Percentiles rank a stretch among this genome's conserved stretches.
Conservation (phyloP, 2,797 vertebrate species). For the Valencia hispanica region DNA sequence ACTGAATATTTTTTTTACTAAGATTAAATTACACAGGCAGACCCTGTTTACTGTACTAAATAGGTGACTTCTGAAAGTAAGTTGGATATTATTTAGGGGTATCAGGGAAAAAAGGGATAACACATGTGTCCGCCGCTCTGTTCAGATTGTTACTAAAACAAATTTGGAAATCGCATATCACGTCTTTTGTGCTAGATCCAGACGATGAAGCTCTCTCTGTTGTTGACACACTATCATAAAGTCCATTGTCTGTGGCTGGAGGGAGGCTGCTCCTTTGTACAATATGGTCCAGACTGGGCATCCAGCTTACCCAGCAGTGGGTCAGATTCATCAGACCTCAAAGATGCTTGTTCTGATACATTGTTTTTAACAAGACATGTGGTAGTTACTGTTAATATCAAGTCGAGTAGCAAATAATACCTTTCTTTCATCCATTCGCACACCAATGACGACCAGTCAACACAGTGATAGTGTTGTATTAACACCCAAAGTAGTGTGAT, state of each 20-base stretch:
- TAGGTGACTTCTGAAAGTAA: background rate
- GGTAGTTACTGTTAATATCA: background rate
- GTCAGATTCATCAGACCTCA: background rate
- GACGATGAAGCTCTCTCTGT: constrained; percentile 13
- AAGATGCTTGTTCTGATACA: background rate
- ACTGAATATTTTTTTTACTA: background rate
- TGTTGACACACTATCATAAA: constrained; percentile 45
- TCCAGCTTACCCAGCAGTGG: background rate
- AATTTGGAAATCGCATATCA: background rate
- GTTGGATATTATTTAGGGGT: background rate
- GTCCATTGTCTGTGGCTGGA: constrained; percentile 48
- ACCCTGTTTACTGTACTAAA: background rate
- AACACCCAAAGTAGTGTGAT: background rate
- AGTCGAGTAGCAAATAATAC: too few relatives aligned
- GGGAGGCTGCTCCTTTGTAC: background rate
- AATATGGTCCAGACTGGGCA: constrained; percentile 28
- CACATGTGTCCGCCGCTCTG: background rate
- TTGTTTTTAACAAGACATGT: background rate
- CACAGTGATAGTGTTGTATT: background rate
- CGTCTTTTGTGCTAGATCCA: background rate
- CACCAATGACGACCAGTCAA: background rate
- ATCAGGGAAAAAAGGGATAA: background rate
- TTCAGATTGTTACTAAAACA: background rate
- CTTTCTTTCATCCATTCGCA: background rate
- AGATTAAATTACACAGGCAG: too few relatives aligned